Conservation (phyloP, 92 coral and sea anemone genomes). For the Chrysogorgia sp. region DNA sequence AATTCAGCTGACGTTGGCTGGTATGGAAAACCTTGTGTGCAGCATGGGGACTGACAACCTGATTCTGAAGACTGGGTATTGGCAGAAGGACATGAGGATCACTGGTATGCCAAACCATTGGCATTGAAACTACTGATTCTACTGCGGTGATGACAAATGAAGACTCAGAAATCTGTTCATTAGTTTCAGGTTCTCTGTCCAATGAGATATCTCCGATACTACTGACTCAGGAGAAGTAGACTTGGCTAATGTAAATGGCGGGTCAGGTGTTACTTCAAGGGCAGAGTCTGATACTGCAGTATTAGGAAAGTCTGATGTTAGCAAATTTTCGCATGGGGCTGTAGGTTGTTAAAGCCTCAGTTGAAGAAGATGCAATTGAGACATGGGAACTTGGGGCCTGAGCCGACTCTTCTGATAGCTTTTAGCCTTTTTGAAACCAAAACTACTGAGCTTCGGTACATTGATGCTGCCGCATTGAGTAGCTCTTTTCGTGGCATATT, state of each 20-base stretch:
- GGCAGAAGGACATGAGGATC: not conserved
- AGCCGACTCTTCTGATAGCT: too few relatives aligned
- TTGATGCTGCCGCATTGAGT: not conserved
- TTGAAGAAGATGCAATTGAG: not conserved
- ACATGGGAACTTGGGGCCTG: not conserved
- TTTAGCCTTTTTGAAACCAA: not conserved
- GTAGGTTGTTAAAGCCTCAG: not conserved
- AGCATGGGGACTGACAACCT: not conserved
- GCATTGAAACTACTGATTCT: not conserved
- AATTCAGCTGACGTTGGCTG: conserved; percentile 20
- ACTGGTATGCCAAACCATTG: not conserved
- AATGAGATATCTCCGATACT: too few relatives aligned
- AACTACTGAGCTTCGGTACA: not conserved
- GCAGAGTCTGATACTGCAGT: not conserved
- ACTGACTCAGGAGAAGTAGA: too few relatives aligned
- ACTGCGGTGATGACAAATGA: not conserved
- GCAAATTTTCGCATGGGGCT: not conserved
- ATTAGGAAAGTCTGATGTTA: not conserved
- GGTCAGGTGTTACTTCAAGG: not conserved
- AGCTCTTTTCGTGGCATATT: not conserved
- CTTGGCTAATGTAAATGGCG: too few relatives aligned
- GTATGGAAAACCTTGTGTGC: conserved; percentile 15
- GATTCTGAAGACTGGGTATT: too few relatives aligned
- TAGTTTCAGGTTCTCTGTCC: not conserved
- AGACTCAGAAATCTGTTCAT: too few relatives aligned